Evolutionary conservation across 2,113 vertebrate species (phyloP).

Genomic region (Cavia porcellus): DNA sequence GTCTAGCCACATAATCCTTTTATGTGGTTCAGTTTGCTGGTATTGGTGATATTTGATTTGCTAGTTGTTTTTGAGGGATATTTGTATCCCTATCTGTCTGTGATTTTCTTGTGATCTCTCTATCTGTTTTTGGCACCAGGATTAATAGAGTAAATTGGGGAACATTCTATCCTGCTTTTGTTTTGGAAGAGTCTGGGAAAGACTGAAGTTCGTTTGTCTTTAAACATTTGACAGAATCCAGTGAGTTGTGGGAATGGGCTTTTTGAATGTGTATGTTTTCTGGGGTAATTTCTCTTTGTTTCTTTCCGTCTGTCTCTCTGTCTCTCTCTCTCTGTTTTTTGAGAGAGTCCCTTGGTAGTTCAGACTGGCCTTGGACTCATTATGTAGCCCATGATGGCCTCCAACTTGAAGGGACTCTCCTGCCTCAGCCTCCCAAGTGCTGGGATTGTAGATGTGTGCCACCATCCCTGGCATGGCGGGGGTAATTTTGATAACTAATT

Average conservation of each 20-base stretch:
- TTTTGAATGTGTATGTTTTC: neutral
- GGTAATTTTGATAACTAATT: neutral
- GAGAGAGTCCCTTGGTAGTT: neutral
- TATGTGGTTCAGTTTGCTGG: conserved; percentile 8
- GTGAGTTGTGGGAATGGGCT: neutral
- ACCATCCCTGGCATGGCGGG: neutral
- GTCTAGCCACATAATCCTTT: conserved; percentile 27
- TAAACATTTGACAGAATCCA: conserved; percentile 23
- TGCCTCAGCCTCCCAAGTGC: neutral
- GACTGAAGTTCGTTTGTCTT: neutral
- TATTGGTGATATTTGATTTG: neutral
- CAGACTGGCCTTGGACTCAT: neutral
- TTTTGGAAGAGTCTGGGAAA: neutral
- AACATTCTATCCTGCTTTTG: neutral
- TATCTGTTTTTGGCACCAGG: neutral
- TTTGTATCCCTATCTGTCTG: neutral
- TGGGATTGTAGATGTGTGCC: neutral
- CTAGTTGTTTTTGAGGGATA: neutral
- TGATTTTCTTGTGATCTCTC: neutral
- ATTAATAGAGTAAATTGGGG: neutral
- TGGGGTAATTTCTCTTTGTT: neutral
- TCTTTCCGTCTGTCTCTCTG: neutral
- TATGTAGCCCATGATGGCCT: neutral
- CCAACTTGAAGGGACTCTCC: neutral
- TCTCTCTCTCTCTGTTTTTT: neutral